Evolutionary conservation across 92 coral and sea anemone species (phyloP), one percentile per base, ranked within the genome.

Genomic region (Galaxea fascicularis): DNA sequence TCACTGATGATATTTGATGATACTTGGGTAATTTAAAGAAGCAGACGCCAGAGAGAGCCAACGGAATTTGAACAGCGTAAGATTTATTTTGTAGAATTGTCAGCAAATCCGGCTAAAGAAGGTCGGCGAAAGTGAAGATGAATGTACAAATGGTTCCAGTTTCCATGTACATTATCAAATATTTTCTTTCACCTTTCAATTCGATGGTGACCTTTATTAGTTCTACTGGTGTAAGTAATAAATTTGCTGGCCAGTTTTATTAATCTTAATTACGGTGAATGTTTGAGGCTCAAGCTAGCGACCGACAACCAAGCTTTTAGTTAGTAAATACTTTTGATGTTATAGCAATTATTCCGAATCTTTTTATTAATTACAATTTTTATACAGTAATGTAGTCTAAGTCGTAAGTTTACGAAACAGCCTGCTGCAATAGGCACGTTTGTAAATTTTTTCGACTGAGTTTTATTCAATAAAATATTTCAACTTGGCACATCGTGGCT

Each of bases 381-480:
- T 78, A 27, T 78, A 49, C 66, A 45, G 28, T 62, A 78, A 63
- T 65, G 28, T 62, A 78, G 45, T 65, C 65, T 65, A 65, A 29
- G 83, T 78, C 83, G 83, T 41, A 49, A 31, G 83, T 65, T 64
- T 5, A 21, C 51, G 45, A 49, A 78, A 47, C 71, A 63, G 46
- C 83, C 73, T 65, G 63, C 62, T 28, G n/a, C 46, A 63, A 8
- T 47, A 18, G 83, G 83, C 27, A 44, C 31, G 27, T 64, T 64
- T 64, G 74, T 16, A 65, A 65, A 71, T 64, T 47, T 11, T 27
- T 47, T 46, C 73, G 83, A 65, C 83, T 45, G 73, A 28, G 24
- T 78, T 65, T 65, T 27, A 65, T 65, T 78, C 83, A 78, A 78
- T 78, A 78, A 78, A 78, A 47, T 63, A 24, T 49, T 78, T 27